Base-by-base conservation (phyloP, 2,113 vertebrate genomes). In the Sturnus vulgaris region DNA sequence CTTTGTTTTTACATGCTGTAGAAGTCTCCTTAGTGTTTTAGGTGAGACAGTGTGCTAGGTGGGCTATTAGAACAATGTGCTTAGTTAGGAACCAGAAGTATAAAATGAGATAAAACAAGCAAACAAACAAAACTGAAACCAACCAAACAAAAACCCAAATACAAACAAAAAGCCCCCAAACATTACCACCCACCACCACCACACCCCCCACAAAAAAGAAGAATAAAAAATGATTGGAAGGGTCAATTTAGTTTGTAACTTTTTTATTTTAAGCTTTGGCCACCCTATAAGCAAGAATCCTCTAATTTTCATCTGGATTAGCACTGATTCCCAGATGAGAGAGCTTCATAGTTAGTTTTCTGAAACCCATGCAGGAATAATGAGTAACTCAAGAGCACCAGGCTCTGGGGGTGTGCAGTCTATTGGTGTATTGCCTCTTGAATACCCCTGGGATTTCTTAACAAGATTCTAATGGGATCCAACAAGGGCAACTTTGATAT, bases 381-480 rank as follows among this genome's bases (percentile, higher is more conserved):
- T 17, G 37, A 68, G 50, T 42, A 87, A 22, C 23, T 37, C 31
- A 60, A 63, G 52, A 86, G 49, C 33, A 53, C 8, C 11, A 14
- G 8, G 53, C 49, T 65, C 57, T 69, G 50, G 33, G 49, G 24
- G 31, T 1, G 8, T 39, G 33, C 37, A 42, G 30, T 27, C 75
- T 27, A 5, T 28, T 4, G n/a, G 19, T 25, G 60, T 10, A 12
- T 28, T 42, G 75, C 80, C 27, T 71, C 33, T 3, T 30, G 31
- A 42, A 87, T 4, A 31, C n/a, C 44, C 61, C 52, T 52, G 18
- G 40, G 28, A 4, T 10, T 71, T 79, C 89, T 77, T 66, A 50
- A 46, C 65, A 76, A 76, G 65, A 88, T 82, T 65, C 42, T 82
- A 79, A 87, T 69, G 46, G 42, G 33, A 91, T 65, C 66, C 59